Conservation (phyloP, 2,113 vertebrate species). For the Monopterus albus region DNA sequence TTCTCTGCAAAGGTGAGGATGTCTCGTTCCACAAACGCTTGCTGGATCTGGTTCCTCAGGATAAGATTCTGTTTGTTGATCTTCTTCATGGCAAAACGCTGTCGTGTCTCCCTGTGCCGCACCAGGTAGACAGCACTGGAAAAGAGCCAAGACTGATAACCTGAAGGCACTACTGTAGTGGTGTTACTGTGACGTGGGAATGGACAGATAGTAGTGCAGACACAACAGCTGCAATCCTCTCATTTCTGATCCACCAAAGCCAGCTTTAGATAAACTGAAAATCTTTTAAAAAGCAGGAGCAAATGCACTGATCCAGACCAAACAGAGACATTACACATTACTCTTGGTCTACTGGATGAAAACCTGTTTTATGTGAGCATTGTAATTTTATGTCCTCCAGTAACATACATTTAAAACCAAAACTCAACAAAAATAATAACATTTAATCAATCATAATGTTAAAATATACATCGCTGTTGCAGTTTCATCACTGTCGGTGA, state of each 20-base stretch:
- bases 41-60: constrained; percentile 94
- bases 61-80: constrained; percentile 98
- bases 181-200: neutral
- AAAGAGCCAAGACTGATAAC: neutral
- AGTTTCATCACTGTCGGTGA: too few relatives aligned
- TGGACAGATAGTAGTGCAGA: neutral
- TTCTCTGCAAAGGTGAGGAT: constrained; percentile 97
- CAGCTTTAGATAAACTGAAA: constrained; percentile 7
- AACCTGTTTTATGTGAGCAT: too few relatives aligned
- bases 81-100: constrained; percentile 97
- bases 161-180: too few relatives aligned
- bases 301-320: too few relatives aligned
- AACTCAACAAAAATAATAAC: too few relatives aligned
- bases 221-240: neutral
- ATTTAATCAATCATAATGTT: too few relatives aligned
- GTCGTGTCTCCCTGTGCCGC: constrained; percentile 89
- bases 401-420: too few relatives aligned
- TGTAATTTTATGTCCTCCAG: too few relatives aligned
- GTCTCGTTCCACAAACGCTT: constrained; percentile 95
- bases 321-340: too few relatives aligned
- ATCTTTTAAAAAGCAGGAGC: too few relatives aligned
- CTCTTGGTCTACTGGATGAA: too few relatives aligned
- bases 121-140: constrained; percentile 92
- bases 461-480: too few relatives aligned
- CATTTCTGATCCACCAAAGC: neutral